Evolutionary conservation across 2,113 vertebrate species (phyloP).

Genomic region (Lepus europaeus): DNA sequence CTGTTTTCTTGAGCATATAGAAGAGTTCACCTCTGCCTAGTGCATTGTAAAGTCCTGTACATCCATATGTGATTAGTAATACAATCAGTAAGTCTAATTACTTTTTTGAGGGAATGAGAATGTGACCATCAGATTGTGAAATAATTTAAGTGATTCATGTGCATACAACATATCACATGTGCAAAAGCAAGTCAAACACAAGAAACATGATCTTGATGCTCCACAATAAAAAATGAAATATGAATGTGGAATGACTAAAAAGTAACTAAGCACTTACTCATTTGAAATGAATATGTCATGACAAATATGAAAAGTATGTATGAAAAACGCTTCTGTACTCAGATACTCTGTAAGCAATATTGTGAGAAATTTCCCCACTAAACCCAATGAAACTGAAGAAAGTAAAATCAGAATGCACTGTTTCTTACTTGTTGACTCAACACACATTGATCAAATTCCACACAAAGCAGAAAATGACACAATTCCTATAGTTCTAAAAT

Average conservation of each 20-base stretch:
- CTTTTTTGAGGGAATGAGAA: slow-evolving; percentile 35
- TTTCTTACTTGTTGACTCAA: neutral
- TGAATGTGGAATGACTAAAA: slow-evolving; percentile 9
- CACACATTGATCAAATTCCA: neutral
- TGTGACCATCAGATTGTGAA: neutral
- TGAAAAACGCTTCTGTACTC: neutral
- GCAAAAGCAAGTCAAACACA: neutral
- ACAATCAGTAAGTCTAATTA: neutral
- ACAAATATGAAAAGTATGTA: neutral
- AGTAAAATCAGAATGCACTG: neutral
- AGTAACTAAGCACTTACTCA: neutral
- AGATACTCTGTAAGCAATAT: neutral
- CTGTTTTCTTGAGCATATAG: slow-evolving; percentile 6
- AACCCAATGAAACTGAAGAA: neutral
- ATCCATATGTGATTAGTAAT: neutral
- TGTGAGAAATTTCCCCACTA: neutral
- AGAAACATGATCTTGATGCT: neutral
- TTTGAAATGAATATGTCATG: neutral
- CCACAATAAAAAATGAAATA: neutral
- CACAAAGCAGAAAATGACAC: neutral
- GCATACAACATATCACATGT: neutral
- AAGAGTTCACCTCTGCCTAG: neutral
- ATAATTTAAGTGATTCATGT: slow-evolving; percentile 14
- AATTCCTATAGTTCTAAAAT: neutral
- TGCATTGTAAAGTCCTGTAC: neutral